Evolutionary conservation across 2,888 invertebrate species (phyloP).

Genomic region (Hirtodrosophila cameraria): DNA sequence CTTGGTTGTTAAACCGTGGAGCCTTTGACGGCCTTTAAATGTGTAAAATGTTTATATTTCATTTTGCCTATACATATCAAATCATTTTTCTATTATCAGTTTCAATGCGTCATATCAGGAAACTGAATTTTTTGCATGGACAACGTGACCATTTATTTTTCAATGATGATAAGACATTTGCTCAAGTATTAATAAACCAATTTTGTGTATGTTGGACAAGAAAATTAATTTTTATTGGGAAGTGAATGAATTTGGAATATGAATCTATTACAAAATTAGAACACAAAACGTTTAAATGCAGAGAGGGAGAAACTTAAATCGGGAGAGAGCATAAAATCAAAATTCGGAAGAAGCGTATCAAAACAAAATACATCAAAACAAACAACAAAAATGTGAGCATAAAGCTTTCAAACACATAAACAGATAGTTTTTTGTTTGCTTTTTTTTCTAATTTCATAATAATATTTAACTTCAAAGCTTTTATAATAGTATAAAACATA

Average conservation of each 20-base stretch:
- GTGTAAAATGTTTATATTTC: neutral
- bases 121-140: neutral
- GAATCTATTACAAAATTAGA: neutral
- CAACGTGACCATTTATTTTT: conserved; percentile 1
- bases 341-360: neutral
- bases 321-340: neutral
- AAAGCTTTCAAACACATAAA: neutral
- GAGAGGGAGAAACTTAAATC: neutral
- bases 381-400: neutral
- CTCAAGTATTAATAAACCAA: neutral
- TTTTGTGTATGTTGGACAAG: neutral
- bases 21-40: conserved; percentile 32
- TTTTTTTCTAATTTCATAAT: too few relatives aligned
- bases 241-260: too few relatives aligned
- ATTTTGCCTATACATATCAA: neutral
- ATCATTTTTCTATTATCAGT: neutral
- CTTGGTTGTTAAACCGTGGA: conserved; percentile 79
- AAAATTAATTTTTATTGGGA: neutral
- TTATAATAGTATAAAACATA: too few relatives aligned
- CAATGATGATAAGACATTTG: conserved; percentile 10
- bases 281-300: neutral
- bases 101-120: neutral
- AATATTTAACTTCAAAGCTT: too few relatives aligned
- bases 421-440: too few relatives aligned
- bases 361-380: neutral